Conservation (phyloP, 2,888 invertebrate species). For the Cephus rjabovi region DNA sequence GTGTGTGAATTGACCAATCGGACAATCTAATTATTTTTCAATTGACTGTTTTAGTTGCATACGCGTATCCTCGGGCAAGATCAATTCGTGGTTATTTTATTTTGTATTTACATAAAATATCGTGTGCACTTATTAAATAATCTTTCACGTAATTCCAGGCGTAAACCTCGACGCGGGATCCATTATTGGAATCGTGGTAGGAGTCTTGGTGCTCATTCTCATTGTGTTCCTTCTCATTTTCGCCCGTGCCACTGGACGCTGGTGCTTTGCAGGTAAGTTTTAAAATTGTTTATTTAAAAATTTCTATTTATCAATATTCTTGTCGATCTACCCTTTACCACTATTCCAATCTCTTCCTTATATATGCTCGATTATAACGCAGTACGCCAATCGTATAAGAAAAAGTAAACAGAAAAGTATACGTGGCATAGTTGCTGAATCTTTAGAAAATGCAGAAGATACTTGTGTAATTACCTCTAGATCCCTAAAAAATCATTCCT, state of each 20-base stretch:
- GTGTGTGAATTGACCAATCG: neutral
- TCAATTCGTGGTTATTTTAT: neutral
- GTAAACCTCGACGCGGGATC: conserved; percentile 80
- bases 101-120: neutral
- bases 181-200: conserved; percentile 82
- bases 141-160: conserved; percentile 66
- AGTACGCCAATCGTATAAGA: neutral
- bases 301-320: neutral
- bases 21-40: neutral
- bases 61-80: neutral
- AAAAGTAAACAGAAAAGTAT: neutral
- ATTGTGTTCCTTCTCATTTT: conserved; percentile 76
- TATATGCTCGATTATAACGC: neutral
- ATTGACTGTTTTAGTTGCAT: neutral
- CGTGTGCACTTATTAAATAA: neutral
- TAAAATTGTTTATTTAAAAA: neutral
- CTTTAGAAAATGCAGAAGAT: neutral
- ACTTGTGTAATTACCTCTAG: neutral
- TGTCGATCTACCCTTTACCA: neutral
- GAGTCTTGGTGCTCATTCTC: conserved; percentile 75
- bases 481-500: neutral
- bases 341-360: neutral
- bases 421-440: neutral
- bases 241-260: conserved; percentile 84
- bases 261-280: conserved; percentile 89